These are phyloP conservation scores for Trematocara zebra DNA, from an alignment of 2,113 vertebrate species.

Conservation along the genomic window DNA sequence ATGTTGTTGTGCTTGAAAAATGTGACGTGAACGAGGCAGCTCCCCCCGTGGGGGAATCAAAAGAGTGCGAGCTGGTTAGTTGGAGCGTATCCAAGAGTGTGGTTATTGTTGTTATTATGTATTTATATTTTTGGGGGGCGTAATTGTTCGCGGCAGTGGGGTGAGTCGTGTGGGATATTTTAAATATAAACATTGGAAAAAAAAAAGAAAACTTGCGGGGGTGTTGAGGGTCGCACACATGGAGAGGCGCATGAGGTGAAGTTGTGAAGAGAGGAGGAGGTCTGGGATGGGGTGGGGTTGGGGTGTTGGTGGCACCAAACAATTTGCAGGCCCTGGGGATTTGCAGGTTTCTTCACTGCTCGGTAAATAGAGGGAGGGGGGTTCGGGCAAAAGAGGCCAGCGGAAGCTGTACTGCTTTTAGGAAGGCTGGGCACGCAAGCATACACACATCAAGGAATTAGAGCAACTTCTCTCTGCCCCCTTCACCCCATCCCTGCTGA, in stretches of 20 bases:
- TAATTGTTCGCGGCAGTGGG: neutral
- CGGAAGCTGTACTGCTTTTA: conserved; percentile 15
- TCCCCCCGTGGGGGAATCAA: conserved; percentile 7
- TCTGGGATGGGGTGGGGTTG: neutral
- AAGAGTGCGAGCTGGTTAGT: conserved; percentile 5
- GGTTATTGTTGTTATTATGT: neutral
- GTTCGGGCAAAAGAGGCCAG: neutral
- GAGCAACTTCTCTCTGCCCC: conserved; percentile 48
- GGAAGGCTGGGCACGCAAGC: conserved; percentile 48
- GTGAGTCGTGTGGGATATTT: neutral
- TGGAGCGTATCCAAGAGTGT: conserved; percentile 12
- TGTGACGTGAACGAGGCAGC: conserved; percentile 14
- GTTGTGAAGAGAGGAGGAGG: conserved; percentile 11
- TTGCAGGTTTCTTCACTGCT: conserved; percentile 21
- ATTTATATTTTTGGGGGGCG: neutral
- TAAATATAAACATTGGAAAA: neutral
- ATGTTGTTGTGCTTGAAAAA: conserved; percentile 4
- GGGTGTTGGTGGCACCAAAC: neutral
- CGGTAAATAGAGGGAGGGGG: neutral
- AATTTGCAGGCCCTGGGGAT: neutral
- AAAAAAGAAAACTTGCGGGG: neutral
- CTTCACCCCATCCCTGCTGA: conserved; percentile 35
- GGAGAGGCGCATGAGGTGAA: neutral
- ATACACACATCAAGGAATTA: conserved; percentile 50
- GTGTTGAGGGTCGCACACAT: neutral